Evolutionary conservation across 2,888 invertebrate species (phyloP).

Genomic region (Augochlorella aurata): DNA sequence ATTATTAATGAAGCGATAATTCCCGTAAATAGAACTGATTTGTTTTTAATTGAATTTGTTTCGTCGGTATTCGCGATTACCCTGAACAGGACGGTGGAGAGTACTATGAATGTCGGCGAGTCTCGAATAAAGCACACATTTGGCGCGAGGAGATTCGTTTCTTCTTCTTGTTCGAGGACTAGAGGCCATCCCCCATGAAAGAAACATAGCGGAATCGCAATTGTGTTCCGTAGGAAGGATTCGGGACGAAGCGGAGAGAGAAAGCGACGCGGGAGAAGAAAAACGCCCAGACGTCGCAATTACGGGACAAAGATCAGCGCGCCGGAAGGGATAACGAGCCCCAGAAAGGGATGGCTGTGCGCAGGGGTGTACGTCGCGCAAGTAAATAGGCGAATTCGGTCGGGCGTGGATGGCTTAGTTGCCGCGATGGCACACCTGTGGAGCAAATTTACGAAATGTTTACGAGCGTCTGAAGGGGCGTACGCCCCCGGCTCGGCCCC

Average conservation of each 20-base stretch:
- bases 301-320: constrained; percentile 49
- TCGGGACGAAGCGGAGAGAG: background rate
- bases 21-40: background rate
- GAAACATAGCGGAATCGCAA: constrained; percentile 18
- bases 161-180: background rate
- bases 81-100: background rate
- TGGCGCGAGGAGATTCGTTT: background rate
- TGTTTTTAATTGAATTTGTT: background rate
- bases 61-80: background rate
- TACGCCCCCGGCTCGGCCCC: constrained; percentile 62
- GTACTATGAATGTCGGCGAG: background rate
- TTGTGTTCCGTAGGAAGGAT: constrained; percentile 20
- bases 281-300: constrained; percentile 53
- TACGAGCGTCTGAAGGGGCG: constrained; percentile 79
- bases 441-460: constrained; percentile 82
- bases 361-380: constrained; percentile 62
- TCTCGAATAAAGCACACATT: background rate
- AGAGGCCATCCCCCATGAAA: constrained; percentile 3
- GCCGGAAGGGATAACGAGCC: constrained; percentile 44
- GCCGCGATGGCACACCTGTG: constrained; percentile 81
- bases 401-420: constrained; percentile 78
- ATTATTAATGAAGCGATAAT: too few relatives aligned
- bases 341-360: constrained; percentile 50
- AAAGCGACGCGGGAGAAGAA: constrained; percentile 25
- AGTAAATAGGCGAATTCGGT: constrained; percentile 79